phyloP scores from a whole-genome alignment of 2,888 invertebrate genomes.

The Drosophila mercatorum region DNA sequence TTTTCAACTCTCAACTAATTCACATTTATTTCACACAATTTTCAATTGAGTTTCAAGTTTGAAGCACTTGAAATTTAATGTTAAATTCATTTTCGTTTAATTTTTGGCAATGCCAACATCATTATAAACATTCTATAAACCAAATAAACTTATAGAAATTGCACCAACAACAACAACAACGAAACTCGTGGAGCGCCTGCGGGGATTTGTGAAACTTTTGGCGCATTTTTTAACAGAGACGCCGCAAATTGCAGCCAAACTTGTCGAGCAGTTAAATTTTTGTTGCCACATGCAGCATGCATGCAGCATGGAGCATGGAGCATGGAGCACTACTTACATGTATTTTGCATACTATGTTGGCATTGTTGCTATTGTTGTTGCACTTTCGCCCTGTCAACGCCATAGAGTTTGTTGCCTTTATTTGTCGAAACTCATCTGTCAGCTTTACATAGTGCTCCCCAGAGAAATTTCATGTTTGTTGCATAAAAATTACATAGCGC shows the following conservation, averaged over 20 bases:
- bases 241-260: constrained; percentile 69
- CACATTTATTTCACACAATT: not conserved
- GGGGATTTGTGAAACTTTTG: constrained; percentile 52
- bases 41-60: constrained; percentile 6
- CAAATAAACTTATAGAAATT: constrained; percentile 51
- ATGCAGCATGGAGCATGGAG: constrained; percentile 29
- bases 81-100: constrained; percentile 20
- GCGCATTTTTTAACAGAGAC: constrained; percentile 54
- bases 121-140: constrained; percentile 50
- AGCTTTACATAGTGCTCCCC: constrained; percentile 76
- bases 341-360: constrained; percentile 44
- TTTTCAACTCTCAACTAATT: not conserved
- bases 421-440: constrained; percentile 69
- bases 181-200: constrained; percentile 15
- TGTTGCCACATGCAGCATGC: constrained; percentile 43
- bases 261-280: constrained; percentile 60
- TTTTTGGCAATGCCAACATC: constrained; percentile 32
- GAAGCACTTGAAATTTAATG: constrained; percentile 11
- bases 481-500: constrained; percentile 74
- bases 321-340: constrained; percentile 25
- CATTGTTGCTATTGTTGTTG: constrained; percentile 30
- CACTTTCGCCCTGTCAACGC: constrained; percentile 51
- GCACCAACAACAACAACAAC: constrained; percentile 17
- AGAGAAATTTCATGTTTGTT: constrained; percentile 77
- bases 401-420: constrained; percentile 43